Evolutionary conservation across 1,140 invertebrate species (phyloP), one percentile per base, ranked within the genome.

Genomic region (Mya arenaria): DNA sequence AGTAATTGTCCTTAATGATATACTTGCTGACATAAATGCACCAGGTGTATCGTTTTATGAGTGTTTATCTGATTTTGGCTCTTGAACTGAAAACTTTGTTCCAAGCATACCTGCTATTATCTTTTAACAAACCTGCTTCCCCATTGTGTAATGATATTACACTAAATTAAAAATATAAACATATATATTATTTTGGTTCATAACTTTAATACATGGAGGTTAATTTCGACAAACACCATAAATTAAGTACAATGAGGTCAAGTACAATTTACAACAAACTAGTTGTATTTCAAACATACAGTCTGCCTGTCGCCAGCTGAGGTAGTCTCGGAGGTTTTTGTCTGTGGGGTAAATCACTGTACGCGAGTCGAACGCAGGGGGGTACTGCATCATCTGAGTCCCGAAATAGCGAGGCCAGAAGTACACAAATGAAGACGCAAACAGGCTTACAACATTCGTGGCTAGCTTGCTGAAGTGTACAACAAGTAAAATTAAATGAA

Each of bases 261-360:
- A 48, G n/a, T 48, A n/a, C 44, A 13, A 48, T 48, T 48, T 15
- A 15, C n/a, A n/a, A 48, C 44, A 48, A 48, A 48, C n/a, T n/a
- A n/a, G n/a, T n/a, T n/a, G n/a, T n/a, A n/a, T n/a, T n/a, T 58
- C 10, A 25, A 19, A 91, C 91, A 91, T 87, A 93, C 97, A 97
- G 94, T 99, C 98, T 56, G 97, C 98, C 93, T 99, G 98, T 84
- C 98, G 94, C 98, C 98, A 99, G 89, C 96, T 97, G 30, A 99
- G 94, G 92, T 99, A 99, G 93, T 99, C 98, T 74, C 96, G 94
- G 28, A 99, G 92, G 93, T 97, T 98, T 87, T 96, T 93, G 90
- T 97, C 96, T 32, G 95, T 95, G 0, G 98, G 98, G 94, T 99
- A 99, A 1, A 98, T 92, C 32, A 99, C 95, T 56, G 96, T 94